phyloP scores from a whole-genome alignment of 2,888 invertebrate species.

The Drosophila pseudotalamancana region DNA sequence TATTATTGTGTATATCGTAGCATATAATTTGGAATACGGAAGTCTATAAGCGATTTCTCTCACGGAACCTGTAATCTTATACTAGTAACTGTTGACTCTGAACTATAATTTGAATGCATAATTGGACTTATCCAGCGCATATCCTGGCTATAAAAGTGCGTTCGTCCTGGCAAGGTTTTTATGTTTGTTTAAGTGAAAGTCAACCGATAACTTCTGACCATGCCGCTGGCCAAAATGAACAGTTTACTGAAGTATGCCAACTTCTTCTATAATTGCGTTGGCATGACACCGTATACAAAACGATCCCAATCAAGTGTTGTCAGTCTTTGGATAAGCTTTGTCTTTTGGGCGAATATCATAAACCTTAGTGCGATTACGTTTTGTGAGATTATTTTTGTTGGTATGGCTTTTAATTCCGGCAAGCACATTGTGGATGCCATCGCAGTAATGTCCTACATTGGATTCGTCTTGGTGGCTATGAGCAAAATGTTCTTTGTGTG shows the following conservation, averaged over 20 bases:
- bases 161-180: not conserved
- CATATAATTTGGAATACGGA: slow-evolving; percentile 20
- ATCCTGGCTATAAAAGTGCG: slow-evolving; percentile 35
- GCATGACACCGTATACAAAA: slow-evolving; percentile 62
- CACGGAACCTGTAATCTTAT: slow-evolving; percentile 1
- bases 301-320: not conserved
- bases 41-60: slow-evolving; percentile 2
- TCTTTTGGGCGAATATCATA: slow-evolving; percentile 58
- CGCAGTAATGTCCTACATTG: slow-evolving; percentile 76
- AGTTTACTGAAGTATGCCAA: slow-evolving; percentile 71
- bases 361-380: slow-evolving; percentile 57
- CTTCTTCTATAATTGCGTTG: slow-evolving; percentile 70
- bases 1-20: not conserved
- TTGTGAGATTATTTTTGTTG: slow-evolving; percentile 66
- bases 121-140: not conserved
- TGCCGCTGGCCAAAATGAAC: slow-evolving; percentile 48
- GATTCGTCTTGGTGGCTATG: slow-evolving; percentile 71
- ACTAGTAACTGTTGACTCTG: slow-evolving; percentile 4
- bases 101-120: slow-evolving; percentile 47
- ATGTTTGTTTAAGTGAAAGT: not conserved
- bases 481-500: slow-evolving; percentile 78
- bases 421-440: slow-evolving; percentile 73
- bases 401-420: slow-evolving; percentile 50
- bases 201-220: slow-evolving; percentile 3
- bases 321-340: slow-evolving; percentile 19